Conservation (phyloP, 2,113 vertebrate genomes). For the Rhagologus leucostigma region DNA sequence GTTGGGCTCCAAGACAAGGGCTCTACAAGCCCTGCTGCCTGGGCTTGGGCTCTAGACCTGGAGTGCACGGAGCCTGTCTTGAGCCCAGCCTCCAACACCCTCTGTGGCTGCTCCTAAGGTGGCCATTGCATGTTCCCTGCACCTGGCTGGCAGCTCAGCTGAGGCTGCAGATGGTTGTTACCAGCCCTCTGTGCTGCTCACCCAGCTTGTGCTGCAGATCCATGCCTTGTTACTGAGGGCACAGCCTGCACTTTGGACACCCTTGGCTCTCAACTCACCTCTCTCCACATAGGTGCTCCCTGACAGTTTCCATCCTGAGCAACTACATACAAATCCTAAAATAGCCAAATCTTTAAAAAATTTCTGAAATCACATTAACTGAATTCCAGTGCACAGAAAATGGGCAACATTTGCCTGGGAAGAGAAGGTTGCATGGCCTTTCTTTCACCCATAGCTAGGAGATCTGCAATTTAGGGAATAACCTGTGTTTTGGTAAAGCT, state of each 20-base stretch:
- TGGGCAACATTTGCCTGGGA: not conserved
- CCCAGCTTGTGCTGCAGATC: not conserved
- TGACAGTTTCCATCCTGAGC: not conserved
- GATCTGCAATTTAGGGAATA: not conserved
- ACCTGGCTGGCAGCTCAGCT: not conserved
- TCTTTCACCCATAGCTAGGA: not conserved
- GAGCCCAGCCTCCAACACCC: rapidly evolving
- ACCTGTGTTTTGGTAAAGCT: not conserved
- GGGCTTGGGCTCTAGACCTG: not conserved
- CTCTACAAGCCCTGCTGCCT: too few species aligned
- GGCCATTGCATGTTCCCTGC: rapidly evolving
- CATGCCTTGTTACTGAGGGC: rapidly evolving
- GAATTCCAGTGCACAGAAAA: not conserved
- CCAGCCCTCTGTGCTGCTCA: not conserved
- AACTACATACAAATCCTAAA: not conserved
- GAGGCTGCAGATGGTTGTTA: not conserved
- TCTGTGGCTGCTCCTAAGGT: rapidly evolving
- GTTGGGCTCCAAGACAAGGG: not conserved
- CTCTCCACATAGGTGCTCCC: rapidly evolving
- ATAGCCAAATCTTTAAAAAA: not conserved
- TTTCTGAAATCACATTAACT: not conserved
- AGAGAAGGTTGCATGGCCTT: not conserved
- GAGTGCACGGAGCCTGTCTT: rapidly evolving
- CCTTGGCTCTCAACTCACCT: rapidly evolving
- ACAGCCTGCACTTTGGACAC: too few species aligned